Evolutionary conservation across 2,888 invertebrate species (phyloP).

Genomic region (Agapetus fuscipes): DNA sequence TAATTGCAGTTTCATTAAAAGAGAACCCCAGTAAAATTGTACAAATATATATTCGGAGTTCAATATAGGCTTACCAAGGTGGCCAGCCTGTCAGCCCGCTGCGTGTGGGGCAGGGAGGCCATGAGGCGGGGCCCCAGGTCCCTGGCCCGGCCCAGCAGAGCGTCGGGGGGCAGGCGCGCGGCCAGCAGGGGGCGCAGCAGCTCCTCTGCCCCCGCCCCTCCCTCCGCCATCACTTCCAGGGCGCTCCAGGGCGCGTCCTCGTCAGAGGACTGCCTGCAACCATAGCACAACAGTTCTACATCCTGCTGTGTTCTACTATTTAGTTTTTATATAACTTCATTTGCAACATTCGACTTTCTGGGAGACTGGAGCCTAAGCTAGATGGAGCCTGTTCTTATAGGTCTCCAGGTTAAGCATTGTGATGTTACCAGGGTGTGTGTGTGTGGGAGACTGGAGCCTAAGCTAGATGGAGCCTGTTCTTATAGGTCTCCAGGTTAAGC

Average conservation of each 20-base stretch:
- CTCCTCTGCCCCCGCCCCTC: conserved; percentile 37
- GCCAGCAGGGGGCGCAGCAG: conserved; percentile 47
- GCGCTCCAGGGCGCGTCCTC: conserved; percentile 30
- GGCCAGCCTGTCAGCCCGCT: conserved; percentile 71
- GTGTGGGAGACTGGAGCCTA: too few relatives aligned
- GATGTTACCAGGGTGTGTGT: too few relatives aligned
- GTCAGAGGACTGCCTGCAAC: conserved; percentile 45
- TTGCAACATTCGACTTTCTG: too few relatives aligned
- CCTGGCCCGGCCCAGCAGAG: conserved; percentile 81
- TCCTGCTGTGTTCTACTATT: conserved; percentile 8
- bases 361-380: too few relatives aligned
- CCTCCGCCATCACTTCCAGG: conserved; percentile 30
- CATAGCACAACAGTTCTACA: neutral
- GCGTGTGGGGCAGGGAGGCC: conserved; percentile 54
- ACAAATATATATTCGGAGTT: too few relatives aligned
- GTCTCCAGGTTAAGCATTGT: too few relatives aligned
- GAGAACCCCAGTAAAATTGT: too few relatives aligned
- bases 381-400: too few relatives aligned
- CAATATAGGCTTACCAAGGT: conserved; percentile 57
- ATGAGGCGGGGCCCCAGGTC: conserved; percentile 79
- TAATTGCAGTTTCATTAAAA: too few relatives aligned
- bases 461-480: too few relatives aligned
- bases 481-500: too few relatives aligned
- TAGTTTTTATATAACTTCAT: conserved; percentile 8
- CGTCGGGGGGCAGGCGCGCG: conserved; percentile 57